Base-by-base conservation (phyloP, 2,888 invertebrate genomes). In the Germaria angustata region DNA sequence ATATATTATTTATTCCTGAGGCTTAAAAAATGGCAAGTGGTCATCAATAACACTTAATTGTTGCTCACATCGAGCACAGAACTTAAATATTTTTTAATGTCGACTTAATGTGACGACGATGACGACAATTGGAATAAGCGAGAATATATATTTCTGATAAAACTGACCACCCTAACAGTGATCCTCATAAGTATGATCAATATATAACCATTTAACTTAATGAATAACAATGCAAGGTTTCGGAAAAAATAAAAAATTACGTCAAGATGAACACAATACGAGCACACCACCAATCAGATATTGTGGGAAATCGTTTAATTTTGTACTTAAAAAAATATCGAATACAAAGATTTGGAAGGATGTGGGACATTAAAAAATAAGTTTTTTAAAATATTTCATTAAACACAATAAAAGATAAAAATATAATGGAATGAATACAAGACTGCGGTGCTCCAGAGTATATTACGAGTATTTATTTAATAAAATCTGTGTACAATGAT, bases 271-370 rank as follows among this genome's bases (percentile, higher is more conserved):
- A 57, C 59, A 68, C 53, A 78, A 81, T 81, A 57, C 71, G 59
- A 72, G n/a, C n/a, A n/a, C 3, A 28, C 28, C 6, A 66, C 11
- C 36, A 59, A 73, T 66, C 44, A 51, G 22, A 73, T 68, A 32
- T 78, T 78, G 73, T 81, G 81, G 68, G 81, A 81, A 81, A 73
- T 55, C 68, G 41, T 79, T 78, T 81, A 78, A 79, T 81, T 81
- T 79, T 6, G 28, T 6, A 49, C 68, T 61, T 24, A 41, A 77
- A 77, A 66, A 65, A 49, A 65, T 41, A 22, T 41, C 13, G 46
- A 53, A 36, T 8, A 32, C 39, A 57, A 65, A 66, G 59, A 77
- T 77, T 77, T 68, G 17, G 34, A 44, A 77, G 69, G 61, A 69
- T 77, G 77, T 61, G n/a, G n/a, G 41, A 59, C 59, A 76, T 39